phyloP scores from a whole-genome alignment of 2,888 invertebrate genomes.

The Lasioglossum villosulum region DNA sequence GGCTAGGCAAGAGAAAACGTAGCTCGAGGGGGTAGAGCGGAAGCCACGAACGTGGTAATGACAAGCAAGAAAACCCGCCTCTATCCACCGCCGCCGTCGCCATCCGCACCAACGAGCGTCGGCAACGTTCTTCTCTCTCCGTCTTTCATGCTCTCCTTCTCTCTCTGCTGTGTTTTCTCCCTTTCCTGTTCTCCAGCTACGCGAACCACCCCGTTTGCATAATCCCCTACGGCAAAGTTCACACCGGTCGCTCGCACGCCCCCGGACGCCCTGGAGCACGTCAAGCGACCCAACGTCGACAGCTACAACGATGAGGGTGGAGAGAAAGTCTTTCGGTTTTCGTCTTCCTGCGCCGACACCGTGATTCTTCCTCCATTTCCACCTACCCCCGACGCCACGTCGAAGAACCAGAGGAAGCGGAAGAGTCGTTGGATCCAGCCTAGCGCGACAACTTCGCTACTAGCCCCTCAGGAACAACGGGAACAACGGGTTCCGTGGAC shows the following conservation, averaged over 20 bases:
- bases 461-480: constrained; percentile 12
- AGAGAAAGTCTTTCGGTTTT: constrained; percentile 49
- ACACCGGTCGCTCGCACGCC: constrained; percentile 75
- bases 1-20: constrained; percentile 48
- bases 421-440: neutral
- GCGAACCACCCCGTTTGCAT: constrained; percentile 76
- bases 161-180: constrained; percentile 51
- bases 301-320: constrained; percentile 48
- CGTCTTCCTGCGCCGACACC: constrained; percentile 35
- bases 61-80: constrained; percentile 76
- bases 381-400: neutral
- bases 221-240: constrained; percentile 80
- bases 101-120: constrained; percentile 52
- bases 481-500: neutral
- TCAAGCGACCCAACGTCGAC: constrained; percentile 63
- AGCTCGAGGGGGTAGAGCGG: constrained; percentile 51
- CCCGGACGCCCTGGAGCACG: constrained; percentile 59
- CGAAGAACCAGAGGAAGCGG: constrained; percentile 7
- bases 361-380: constrained; percentile 29
- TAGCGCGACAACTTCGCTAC: constrained; percentile 11
- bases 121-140: constrained; percentile 45
- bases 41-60: constrained; percentile 78
- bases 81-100: constrained; percentile 46
- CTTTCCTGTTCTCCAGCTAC: constrained; percentile 59
- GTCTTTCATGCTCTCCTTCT: constrained; percentile 41